Conservation (phyloP, 2,113 vertebrate genomes). For the Rhodinocichla rosea region DNA sequence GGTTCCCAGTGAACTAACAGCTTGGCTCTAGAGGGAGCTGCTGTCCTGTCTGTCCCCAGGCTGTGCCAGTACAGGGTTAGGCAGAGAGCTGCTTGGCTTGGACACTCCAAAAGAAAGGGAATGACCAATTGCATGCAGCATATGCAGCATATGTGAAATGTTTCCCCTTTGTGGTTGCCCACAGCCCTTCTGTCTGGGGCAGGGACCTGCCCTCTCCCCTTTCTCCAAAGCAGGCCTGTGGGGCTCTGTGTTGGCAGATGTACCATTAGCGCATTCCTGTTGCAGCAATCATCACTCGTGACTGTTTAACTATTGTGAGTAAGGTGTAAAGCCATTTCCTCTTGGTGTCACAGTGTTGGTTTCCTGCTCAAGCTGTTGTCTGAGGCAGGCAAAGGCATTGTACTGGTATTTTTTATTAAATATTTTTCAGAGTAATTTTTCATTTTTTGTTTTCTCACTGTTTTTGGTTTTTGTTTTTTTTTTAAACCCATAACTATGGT, state of each 20-base stretch:
- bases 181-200: not conserved
- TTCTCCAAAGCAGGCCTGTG: no score
- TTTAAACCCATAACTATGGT: not conserved
- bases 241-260: not conserved
- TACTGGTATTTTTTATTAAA: not conserved
- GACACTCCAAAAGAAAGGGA: not conserved
- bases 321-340: not conserved
- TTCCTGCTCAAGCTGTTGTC: not conserved
- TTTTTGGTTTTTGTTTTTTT: not conserved
- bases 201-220: not conserved
- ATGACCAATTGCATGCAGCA: not conserved
- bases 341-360: not conserved
- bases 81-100: not conserved
- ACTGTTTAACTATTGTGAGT: not conserved
- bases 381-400: not conserved
- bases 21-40: not conserved
- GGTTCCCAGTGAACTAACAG: accelerated
- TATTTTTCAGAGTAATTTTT: not conserved
- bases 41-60: not conserved
- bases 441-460: not conserved
- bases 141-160: no score
- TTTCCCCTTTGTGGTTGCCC: not conserved
- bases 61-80: not conserved
- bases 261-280: accelerated
- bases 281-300: not conserved